phyloP scores from a whole-genome alignment of 2,888 invertebrate species.

The Ectropis crepuscularia region DNA sequence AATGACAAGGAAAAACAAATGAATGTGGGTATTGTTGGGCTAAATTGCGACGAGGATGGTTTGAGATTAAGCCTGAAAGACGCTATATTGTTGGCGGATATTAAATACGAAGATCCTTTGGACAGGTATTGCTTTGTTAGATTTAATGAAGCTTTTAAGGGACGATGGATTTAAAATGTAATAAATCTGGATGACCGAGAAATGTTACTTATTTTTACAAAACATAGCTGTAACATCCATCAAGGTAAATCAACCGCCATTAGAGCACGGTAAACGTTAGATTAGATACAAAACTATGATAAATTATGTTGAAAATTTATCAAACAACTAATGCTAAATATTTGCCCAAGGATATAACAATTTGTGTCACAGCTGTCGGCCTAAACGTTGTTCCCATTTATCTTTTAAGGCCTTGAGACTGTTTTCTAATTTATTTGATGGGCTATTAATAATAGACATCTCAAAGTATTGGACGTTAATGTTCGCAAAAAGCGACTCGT shows the following conservation, averaged over 20 bases:
- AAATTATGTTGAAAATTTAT: constrained; percentile 46
- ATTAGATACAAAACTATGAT: constrained; percentile 31
- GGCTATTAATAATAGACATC: constrained; percentile 38
- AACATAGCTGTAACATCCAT: neutral
- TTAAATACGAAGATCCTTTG: constrained; percentile 21
- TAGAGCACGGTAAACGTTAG: constrained; percentile 17
- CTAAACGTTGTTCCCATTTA: constrained; percentile 45
- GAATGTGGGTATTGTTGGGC: constrained; percentile 54
- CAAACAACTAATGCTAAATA: constrained; percentile 44
- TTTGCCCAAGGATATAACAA: constrained; percentile 45
- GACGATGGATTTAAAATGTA: neutral
- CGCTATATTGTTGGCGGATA: constrained; percentile 28
- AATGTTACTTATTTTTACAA: neutral
- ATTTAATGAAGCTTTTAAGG: constrained; percentile 13
- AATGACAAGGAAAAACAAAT: constrained; percentile 66
- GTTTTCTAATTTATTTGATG: constrained; percentile 41
- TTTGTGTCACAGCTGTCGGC: constrained; percentile 47
- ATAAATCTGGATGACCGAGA: neutral
- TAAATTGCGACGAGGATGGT: constrained; percentile 41
- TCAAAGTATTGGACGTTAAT: constrained; percentile 27
- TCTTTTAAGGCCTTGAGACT: constrained; percentile 43
- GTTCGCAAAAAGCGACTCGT: constrained; percentile 28
- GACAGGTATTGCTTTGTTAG: constrained; percentile 18
- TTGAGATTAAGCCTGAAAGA: constrained; percentile 32
- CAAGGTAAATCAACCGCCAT: constrained; percentile 1